phyloP scores from a whole-genome alignment of 2,888 invertebrate species.

The Dasysyrphus albostriatus region DNA sequence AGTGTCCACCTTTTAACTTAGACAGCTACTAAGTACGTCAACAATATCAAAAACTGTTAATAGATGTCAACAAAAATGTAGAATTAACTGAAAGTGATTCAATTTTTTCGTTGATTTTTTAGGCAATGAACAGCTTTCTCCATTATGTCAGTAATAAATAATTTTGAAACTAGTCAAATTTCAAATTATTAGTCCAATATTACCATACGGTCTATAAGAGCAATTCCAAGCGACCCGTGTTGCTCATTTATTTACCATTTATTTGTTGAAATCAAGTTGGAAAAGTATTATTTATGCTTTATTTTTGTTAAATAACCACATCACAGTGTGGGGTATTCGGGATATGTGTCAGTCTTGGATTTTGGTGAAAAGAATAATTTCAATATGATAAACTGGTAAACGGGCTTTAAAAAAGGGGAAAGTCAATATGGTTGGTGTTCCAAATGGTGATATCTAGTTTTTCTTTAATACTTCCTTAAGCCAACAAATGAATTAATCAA shows the following conservation, averaged over 20 bases:
- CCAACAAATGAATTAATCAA: conserved; percentile 12
- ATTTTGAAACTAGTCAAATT: no score
- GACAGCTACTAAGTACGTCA: no score
- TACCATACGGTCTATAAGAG: background rate
- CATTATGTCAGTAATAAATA: no score
- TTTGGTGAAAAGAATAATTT: conserved; percentile 34
- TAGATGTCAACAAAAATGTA: no score
- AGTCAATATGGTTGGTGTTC: background rate
- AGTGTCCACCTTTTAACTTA: no score
- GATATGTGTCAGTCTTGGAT: conserved; percentile 37
- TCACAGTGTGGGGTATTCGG: conserved; percentile 64
- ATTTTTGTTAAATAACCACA: conserved; percentile 51
- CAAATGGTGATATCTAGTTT: background rate
- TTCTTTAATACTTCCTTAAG: background rate
- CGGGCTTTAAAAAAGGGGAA: background rate
- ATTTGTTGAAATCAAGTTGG: background rate
- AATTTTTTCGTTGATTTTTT: no score
- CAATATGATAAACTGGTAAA: background rate
- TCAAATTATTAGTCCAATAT: background rate
- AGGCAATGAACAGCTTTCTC: no score
- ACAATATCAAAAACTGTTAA: no score
- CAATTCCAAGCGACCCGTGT: background rate
- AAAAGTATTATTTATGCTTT: conserved; percentile 19
- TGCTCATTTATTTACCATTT: background rate
- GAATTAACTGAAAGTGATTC: no score